A percentile compares a stretch with the other conserved stretches of the same genome.
Evolutionary conservation across 2,797 vertebrate species (phyloP).

Genomic region (Oreochromis mossambicus): DNA sequence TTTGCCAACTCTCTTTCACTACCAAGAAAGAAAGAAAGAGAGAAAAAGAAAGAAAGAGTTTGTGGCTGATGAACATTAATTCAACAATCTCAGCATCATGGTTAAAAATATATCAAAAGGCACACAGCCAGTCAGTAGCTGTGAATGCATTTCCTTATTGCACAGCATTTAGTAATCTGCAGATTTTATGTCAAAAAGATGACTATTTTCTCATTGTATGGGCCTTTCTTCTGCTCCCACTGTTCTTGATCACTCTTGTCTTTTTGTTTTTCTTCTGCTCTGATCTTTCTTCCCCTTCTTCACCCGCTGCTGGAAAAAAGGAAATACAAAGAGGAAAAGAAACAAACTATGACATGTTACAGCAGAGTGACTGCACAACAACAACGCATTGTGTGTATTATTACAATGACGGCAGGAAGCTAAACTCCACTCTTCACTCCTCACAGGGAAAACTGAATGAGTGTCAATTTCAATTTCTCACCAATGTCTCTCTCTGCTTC

Average conservation of each 20-base stretch:
- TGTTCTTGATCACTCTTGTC: not conserved
- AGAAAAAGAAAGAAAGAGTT: not conserved
- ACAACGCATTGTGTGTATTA: not conserved
- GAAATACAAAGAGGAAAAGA: not conserved
- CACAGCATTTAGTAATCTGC: not conserved
- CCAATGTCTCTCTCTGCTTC: slow-evolving; percentile 40
- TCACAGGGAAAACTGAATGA: slow-evolving; percentile 39
- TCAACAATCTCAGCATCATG: not conserved
- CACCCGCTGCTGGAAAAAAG: not conserved
- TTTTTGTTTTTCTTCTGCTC: not conserved
- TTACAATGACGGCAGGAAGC: slow-evolving; percentile 24
- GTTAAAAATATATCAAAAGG: not conserved
- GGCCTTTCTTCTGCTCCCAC: not conserved
- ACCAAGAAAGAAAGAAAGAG: not conserved
- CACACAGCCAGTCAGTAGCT: not conserved
- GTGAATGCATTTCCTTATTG: not conserved
- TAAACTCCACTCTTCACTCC: slow-evolving; percentile 31
- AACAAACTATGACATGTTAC: not conserved
- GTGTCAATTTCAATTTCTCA: slow-evolving; percentile 50
- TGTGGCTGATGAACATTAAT: not conserved
- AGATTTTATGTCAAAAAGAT: slow-evolving; percentile 13
- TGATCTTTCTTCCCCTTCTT: not conserved
- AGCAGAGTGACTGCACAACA: not conserved
- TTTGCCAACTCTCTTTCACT: not conserved
- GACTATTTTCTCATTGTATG: slow-evolving; percentile 49